phyloP scores from a whole-genome alignment of 2,888 invertebrate genomes.

The Hypercompe scribonia region DNA sequence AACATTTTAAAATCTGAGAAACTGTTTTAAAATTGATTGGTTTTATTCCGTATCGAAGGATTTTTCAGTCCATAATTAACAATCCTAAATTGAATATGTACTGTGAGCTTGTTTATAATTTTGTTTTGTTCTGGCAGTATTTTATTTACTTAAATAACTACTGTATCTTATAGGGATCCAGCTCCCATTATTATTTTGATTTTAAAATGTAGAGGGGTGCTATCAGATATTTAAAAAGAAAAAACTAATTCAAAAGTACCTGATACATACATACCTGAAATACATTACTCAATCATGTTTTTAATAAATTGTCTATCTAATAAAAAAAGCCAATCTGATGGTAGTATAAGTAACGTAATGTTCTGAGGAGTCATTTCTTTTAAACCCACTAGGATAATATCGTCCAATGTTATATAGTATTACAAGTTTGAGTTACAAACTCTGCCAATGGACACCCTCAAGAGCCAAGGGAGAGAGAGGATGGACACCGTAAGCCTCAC shows the following conservation, averaged over 20 bases:
- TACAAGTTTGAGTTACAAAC: background rate
- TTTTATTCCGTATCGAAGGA: background rate
- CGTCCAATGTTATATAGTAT: constrained; percentile 15
- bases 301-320: background rate
- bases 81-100: background rate
- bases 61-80: background rate
- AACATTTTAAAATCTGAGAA: background rate
- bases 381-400: constrained; percentile 8
- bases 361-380: background rate
- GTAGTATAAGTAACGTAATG: background rate
- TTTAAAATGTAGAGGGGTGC: background rate
- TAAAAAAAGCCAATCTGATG: background rate
- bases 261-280: no score
- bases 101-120: background rate
- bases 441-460: no score
- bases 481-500: no score
- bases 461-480: no score
- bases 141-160: background rate
- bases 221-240: no score
- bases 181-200: background rate
- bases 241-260: no score
- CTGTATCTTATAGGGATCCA: background rate
- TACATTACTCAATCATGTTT: no score
- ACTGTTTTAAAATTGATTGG: constrained; percentile 27
- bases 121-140: background rate